phyloP scores from a whole-genome alignment of 1,140 invertebrate species.

The Epicauta chinensis region DNA sequence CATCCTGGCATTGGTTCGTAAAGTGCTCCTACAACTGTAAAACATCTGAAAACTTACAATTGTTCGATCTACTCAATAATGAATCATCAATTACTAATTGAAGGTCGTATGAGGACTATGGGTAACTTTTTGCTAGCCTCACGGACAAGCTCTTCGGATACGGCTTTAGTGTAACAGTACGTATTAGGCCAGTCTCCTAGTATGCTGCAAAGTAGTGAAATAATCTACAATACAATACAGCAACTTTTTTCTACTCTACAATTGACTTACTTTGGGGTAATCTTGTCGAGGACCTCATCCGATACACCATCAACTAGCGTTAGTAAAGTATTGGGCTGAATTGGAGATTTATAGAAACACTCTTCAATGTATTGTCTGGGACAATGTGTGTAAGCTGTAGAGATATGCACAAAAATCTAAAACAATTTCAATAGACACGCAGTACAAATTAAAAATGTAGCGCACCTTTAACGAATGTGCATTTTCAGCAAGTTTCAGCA shows the following conservation, averaged over 20 bases:
- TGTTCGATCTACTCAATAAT: too few relatives aligned
- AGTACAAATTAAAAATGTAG: too few relatives aligned
- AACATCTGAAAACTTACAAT: too few relatives aligned
- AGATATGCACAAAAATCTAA: conserved; percentile 38
- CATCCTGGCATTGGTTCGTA: conserved; percentile 63
- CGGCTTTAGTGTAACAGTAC: conserved; percentile 55
- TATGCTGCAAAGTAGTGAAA: conserved; percentile 31
- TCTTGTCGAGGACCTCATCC: conserved; percentile 37
- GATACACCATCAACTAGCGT: conserved; percentile 38
- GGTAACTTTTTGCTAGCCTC: conserved; percentile 49
- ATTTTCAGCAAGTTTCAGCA: too few relatives aligned
- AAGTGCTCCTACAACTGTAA: conserved; percentile 62
- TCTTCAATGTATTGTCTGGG: conserved; percentile 36
- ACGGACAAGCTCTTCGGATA: conserved; percentile 52
- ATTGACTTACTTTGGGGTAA: conserved; percentile 43
- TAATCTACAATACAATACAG: too few relatives aligned
- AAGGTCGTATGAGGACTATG: conserved; percentile 52
- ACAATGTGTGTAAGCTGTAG: conserved; percentile 59
- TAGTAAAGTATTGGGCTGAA: conserved; percentile 42
- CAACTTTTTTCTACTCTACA: too few relatives aligned
- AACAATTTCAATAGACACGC: background rate
- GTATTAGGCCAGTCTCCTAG: conserved; percentile 55
- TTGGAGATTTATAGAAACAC: conserved; percentile 45
- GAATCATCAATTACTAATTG: conserved; percentile 46
- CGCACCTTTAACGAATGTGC: too few relatives aligned